Percentiles rank a stretch among this genome's conserved stretches.
phyloP scores from a whole-genome alignment of 1,140 invertebrate species.

The Hyles vespertilio region DNA sequence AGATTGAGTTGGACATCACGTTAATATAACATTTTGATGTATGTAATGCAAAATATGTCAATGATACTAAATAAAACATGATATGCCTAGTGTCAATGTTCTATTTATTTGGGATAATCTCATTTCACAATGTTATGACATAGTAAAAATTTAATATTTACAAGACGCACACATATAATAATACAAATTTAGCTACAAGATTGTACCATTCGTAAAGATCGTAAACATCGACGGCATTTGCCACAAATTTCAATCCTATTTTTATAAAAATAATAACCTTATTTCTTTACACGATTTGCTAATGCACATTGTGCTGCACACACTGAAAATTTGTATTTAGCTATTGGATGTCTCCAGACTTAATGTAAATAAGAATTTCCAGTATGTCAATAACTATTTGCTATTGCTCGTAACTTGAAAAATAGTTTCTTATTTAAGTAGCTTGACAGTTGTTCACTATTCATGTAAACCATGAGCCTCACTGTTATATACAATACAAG shows the following conservation, averaged over 20 bases:
- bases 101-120: slow-evolving; percentile 71
- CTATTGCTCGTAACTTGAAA: too few relatives aligned
- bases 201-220: slow-evolving; percentile 57
- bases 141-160: slow-evolving; percentile 73
- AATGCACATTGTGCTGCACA: slow-evolving; percentile 62
- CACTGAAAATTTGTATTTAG: slow-evolving; percentile 24
- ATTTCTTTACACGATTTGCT: slow-evolving; percentile 67
- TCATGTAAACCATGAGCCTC: slow-evolving; percentile 23
- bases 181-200: slow-evolving; percentile 60
- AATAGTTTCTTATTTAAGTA: too few relatives aligned
- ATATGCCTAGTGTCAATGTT: slow-evolving; percentile 61
- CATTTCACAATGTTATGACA: slow-evolving; percentile 70
- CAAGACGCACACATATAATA: slow-evolving; percentile 56
- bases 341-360: neutral
- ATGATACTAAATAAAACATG: slow-evolving; percentile 27
- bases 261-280: slow-evolving; percentile 70
- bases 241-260: slow-evolving; percentile 48
- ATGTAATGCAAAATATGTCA: neutral
- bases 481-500: slow-evolving; percentile 34
- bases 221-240: slow-evolving; percentile 39
- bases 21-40: too few relatives aligned
- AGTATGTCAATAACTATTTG: neutral
- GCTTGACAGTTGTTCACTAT: neutral
- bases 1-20: slow-evolving; percentile 8
- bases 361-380: neutral